phyloP scores from a whole-genome alignment of 2,113 vertebrate species.

The Pogona vitticeps region DNA sequence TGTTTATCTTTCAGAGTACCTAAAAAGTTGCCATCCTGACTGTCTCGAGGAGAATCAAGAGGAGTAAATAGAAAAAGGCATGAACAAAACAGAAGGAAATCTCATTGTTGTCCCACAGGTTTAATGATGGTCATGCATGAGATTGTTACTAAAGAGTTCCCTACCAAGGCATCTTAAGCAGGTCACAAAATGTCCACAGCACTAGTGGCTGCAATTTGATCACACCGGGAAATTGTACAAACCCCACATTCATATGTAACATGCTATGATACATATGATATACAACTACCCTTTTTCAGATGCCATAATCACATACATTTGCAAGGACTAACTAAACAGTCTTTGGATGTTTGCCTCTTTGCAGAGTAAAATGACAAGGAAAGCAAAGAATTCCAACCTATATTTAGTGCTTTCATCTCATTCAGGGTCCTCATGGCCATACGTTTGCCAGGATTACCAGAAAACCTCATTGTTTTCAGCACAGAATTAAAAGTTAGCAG shows the following conservation, averaged over 20 bases:
- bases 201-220: too few species aligned
- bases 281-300: not conserved
- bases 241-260: not conserved
- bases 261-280: not conserved
- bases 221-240: too few species aligned
- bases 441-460: slow-evolving; percentile 72
- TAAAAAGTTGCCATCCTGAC: not conserved
- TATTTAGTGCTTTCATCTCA: slow-evolving; percentile 90
- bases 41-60: not conserved
- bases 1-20: not conserved
- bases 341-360: not conserved
- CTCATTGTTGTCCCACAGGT: too few species aligned
- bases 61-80: not conserved
- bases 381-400: slow-evolving; percentile 76
- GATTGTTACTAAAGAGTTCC: too few species aligned
- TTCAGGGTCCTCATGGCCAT: slow-evolving; percentile 73
- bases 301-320: too few species aligned
- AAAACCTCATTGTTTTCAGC: slow-evolving; percentile 81
- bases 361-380: not conserved
- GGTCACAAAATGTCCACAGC: too few species aligned
- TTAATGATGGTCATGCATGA: too few species aligned
- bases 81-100: too few species aligned
- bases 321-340: not conserved
- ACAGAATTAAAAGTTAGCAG: slow-evolving; percentile 88
- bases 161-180: too few species aligned